phyloP scores from a whole-genome alignment of 2,797 vertebrate species.

The Danio albolineatus region DNA sequence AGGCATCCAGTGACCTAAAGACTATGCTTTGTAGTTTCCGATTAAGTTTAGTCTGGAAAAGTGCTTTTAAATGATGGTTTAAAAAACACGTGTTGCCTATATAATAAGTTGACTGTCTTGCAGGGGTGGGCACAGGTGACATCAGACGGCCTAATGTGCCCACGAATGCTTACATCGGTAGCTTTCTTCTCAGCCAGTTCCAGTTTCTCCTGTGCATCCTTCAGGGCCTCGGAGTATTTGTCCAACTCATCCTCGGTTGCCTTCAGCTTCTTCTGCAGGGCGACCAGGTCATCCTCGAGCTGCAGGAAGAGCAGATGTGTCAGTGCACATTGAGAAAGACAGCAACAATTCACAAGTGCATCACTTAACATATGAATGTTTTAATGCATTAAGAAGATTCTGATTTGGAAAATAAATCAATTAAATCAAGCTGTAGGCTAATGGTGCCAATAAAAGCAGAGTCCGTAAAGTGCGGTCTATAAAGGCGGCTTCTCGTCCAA shows the following conservation, averaged over 20 bases:
- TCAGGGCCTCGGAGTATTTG: constrained; percentile 98
- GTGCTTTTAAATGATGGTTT: not conserved
- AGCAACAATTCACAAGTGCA: not conserved
- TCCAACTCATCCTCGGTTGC: constrained; percentile 97
- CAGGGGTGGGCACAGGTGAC: not conserved
- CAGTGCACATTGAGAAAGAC: not conserved
- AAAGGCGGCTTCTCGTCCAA: constrained; percentile 70
- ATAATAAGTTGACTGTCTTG: not conserved
- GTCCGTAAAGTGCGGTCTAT: not conserved
- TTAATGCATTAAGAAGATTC: too few species aligned
- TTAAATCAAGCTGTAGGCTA: too few species aligned
- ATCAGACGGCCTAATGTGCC: not conserved
- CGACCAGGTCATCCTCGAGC: constrained; percentile 96
- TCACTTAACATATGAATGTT: too few species aligned
- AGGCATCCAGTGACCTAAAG: not conserved
- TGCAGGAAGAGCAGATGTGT: constrained; percentile 62
- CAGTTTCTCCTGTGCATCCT: constrained; percentile 99
- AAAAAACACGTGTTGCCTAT: not conserved
- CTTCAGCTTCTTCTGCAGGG: constrained; percentile 98
- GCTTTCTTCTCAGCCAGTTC: constrained; percentile 98
- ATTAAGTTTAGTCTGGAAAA: not conserved
- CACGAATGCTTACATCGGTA: constrained; percentile 89
- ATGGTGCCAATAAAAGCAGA: too few species aligned
- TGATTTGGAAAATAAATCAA: too few species aligned
- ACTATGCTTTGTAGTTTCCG: not conserved